Percentiles rank a stretch among this genome's conserved stretches.
phyloP scores from a whole-genome alignment of 1,140 invertebrate species.

The Dryas iulia region DNA sequence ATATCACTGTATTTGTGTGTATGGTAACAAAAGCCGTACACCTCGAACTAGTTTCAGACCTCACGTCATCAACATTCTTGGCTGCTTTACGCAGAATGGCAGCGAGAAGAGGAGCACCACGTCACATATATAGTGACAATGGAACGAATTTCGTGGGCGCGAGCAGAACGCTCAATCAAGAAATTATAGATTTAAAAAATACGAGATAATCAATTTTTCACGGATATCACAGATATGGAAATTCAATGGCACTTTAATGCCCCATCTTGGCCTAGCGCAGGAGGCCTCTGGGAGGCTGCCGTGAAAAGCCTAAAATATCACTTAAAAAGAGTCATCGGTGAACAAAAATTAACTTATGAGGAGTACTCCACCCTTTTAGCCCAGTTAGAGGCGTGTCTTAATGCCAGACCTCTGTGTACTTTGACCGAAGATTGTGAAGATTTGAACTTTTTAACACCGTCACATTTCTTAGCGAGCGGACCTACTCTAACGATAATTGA shows the following conservation, averaged over 20 bases:
- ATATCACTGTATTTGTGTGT: slow-evolving; percentile 67
- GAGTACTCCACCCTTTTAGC: slow-evolving; percentile 10
- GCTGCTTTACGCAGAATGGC: slow-evolving; percentile 13
- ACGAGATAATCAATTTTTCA: neutral
- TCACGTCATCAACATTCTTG: slow-evolving; percentile 20
- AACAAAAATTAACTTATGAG: slow-evolving; percentile 12
- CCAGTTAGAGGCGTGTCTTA: slow-evolving; percentile 15
- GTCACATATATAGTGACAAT: slow-evolving; percentile 19
- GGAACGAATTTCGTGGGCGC: slow-evolving; percentile 12
- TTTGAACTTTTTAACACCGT: slow-evolving; percentile 8
- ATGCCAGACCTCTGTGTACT: slow-evolving; percentile 10
- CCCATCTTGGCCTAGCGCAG: slow-evolving; percentile 3
- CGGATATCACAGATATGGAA: slow-evolving; percentile 5
- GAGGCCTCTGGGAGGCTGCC: slow-evolving; percentile 9
- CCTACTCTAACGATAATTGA: neutral
- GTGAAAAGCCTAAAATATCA: slow-evolving; percentile 14
- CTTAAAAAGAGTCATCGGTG: slow-evolving; percentile 9
- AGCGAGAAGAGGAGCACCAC: slow-evolving; percentile 12
- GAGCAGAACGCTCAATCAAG: neutral
- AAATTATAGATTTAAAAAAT: neutral
- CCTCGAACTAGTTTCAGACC: slow-evolving; percentile 28
- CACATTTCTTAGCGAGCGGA: slow-evolving; percentile 6
- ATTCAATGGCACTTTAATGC: slow-evolving; percentile 15
- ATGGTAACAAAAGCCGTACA: slow-evolving; percentile 38
- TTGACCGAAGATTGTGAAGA: slow-evolving; percentile 11